Evolutionary conservation across 2,797 vertebrate genomes (phyloP).

Genomic region (Lepilemur septentrionalis): DNA sequence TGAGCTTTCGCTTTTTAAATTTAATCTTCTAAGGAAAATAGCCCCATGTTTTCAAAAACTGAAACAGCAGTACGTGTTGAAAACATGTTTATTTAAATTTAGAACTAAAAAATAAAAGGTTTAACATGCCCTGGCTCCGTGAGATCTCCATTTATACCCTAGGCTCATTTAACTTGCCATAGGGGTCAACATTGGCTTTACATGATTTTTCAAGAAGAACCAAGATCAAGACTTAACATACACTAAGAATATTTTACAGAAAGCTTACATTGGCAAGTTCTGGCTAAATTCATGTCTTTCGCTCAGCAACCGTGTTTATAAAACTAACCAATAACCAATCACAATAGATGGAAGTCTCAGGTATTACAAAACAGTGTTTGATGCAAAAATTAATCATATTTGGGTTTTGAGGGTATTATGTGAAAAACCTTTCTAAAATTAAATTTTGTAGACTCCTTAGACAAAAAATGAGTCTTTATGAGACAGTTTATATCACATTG

Average conservation of each 20-base stretch:
- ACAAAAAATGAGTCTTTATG: background rate
- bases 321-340: background rate
- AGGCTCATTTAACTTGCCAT: background rate
- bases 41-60: background rate
- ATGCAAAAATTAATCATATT: slow-evolving; percentile 35
- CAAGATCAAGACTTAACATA: slow-evolving; percentile 3
- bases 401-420: background rate
- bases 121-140: background rate
- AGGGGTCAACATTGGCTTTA: background rate
- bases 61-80: background rate
- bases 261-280: background rate
- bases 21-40: slow-evolving; percentile 31
- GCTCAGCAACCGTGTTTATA: background rate
- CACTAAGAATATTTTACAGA: background rate
- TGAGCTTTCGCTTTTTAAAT: background rate
- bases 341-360: background rate
- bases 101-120: background rate
- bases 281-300: background rate
- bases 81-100: slow-evolving; percentile 33
- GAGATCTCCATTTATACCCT: background rate
- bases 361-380: background rate
- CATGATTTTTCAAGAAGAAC: background rate
- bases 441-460: background rate
- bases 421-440: slow-evolving; percentile 17
- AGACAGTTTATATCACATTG: background rate